phyloP scores from a whole-genome alignment of 2,888 invertebrate species.

The Sthenelais limicola region DNA sequence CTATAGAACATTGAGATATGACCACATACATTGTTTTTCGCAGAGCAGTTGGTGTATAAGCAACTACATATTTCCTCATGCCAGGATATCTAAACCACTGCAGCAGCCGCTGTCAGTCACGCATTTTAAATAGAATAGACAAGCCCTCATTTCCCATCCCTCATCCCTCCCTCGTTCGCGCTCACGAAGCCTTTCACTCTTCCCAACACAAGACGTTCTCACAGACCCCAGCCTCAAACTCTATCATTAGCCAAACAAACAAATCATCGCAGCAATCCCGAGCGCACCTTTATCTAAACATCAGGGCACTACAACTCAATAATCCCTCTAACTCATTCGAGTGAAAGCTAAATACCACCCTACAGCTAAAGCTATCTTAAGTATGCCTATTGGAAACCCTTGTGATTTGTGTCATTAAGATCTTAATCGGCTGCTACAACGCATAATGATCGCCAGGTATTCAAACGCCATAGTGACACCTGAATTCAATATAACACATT shows the following conservation, averaged over 20 bases:
- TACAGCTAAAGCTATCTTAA: slow-evolving; percentile 26
- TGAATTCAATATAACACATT: too few relatives aligned
- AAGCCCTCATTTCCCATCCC: too few relatives aligned
- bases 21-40: too few relatives aligned
- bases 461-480: too few relatives aligned
- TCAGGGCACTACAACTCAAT: slow-evolving; percentile 7
- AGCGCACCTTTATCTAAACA: slow-evolving; percentile 29
- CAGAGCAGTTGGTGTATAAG: too few relatives aligned
- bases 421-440: too few relatives aligned
- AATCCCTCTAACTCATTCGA: slow-evolving; percentile 26
- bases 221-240: slow-evolving; percentile 23
- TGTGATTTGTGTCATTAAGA: slow-evolving; percentile 30
- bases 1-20: too few relatives aligned
- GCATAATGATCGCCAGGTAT: too few relatives aligned
- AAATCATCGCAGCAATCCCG: not conserved
- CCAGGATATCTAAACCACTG: too few relatives aligned
- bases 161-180: not conserved
- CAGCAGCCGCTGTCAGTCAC: too few relatives aligned
- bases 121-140: too few relatives aligned
- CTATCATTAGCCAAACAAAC: slow-evolving; percentile 38
- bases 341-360: slow-evolving; percentile 26
- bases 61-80: too few relatives aligned
- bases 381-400: slow-evolving; percentile 4
- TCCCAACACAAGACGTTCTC: not conserved
- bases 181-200: not conserved